Base-by-base conservation (phyloP, 2,113 vertebrate species). In the Nibea albiflora region DNA sequence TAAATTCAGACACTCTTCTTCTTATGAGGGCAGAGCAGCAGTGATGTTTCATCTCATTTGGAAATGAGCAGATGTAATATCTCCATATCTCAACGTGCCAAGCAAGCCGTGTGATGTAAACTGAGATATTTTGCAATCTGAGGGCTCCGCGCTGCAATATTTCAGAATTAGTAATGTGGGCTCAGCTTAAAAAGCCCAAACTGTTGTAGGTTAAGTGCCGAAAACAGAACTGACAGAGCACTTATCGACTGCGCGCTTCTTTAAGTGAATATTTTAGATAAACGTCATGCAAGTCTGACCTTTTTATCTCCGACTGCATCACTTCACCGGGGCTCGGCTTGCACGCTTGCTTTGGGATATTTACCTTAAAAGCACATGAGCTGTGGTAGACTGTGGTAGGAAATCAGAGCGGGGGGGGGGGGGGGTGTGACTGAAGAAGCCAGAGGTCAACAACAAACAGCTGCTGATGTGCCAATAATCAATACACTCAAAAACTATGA, bases 391-490 rank as follows among this genome's bases (percentile, higher is more conserved):
- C 44, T 46, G 44, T 46, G 14, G 14, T 50, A 50, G 62, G 71
- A 69, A 78, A 83, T 71, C 64, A 20, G n/a, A 71, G 12, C 2
- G 11, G 52, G 8, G 28, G 17, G 16, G 3, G 12, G 2, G 11
- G 52, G 8, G 28, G 17, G 16, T 3, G 11, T 73, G 62, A 53
- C 11, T 42, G 64, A 63, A 49, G 39, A 17, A 53, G 58, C 67
- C 22, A 46, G 6, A 1, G 58, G 42, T 76, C 52, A 64, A 42
- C 26, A 66, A 20, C 58, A 42, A 79, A 57, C 70, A 81, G 60
- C 73, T 83, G 73, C 76, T 31, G 31, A 58, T 47, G 39, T 10
- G 44, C 54, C 50, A n/a, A 31, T 44, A 12, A 83, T 85, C 53
- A 52, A 78, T 65, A 57, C 42, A 5, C 63, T 14, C 66, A 60